Percentiles rank a stretch among this genome's conserved stretches.
These are phyloP conservation scores for Pachypanchax playfairii DNA, from an alignment of 2,113 vertebrate genomes.

Conservation along the genomic window DNA sequence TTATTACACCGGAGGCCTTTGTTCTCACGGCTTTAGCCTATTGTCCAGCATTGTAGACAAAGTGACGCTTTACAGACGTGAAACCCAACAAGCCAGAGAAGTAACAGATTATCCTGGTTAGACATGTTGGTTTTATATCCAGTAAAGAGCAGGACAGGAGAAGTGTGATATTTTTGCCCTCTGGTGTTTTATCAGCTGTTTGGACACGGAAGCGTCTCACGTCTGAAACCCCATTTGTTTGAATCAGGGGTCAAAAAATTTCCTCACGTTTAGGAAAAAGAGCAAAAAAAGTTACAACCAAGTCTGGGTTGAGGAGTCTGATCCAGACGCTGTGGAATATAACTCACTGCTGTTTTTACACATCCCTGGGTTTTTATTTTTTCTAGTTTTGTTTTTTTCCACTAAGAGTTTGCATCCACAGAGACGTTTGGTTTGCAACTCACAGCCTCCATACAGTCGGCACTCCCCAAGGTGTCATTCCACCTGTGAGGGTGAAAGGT, in stretches of 20 bases:
- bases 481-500: slow-evolving; percentile 47
- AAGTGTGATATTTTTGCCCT: slow-evolving; percentile 9
- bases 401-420: slow-evolving; percentile 15
- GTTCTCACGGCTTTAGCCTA: slow-evolving; percentile 40
- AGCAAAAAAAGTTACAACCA: no score
- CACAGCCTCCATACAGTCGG: slow-evolving; percentile 30
- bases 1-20: slow-evolving; percentile 40
- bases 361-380: slow-evolving; percentile 25
- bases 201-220: slow-evolving; percentile 1
- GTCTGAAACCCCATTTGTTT: no score
- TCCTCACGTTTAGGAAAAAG: no score
- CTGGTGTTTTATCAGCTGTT: neutral
- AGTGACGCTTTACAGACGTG: slow-evolving; percentile 44
- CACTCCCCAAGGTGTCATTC: slow-evolving; percentile 38
- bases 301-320: neutral
- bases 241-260: neutral
- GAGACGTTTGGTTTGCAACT: slow-evolving; percentile 20
- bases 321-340: neutral
- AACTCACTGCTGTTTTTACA: neutral
- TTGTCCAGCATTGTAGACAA: slow-evolving; percentile 55
- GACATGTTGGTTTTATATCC: slow-evolving; percentile 50
- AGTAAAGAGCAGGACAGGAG: slow-evolving; percentile 26
- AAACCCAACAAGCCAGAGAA: slow-evolving; percentile 55
- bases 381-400: neutral
- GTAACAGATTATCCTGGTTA: slow-evolving; percentile 37